These are phyloP conservation scores for Temnothorax unifasciatus DNA, from an alignment of 2,888 invertebrate genomes.

Conservation along the genomic window DNA sequence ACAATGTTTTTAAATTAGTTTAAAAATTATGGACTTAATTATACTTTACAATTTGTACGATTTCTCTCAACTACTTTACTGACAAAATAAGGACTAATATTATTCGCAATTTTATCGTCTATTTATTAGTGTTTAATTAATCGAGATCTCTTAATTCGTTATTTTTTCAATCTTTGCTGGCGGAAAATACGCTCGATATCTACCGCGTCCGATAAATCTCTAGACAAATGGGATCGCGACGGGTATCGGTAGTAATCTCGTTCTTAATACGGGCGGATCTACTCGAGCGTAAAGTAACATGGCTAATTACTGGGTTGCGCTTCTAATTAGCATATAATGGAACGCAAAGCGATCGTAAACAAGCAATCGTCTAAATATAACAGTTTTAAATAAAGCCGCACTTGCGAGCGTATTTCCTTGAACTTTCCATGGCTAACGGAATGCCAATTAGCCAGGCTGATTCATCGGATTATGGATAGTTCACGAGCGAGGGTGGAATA, in stretches of 20 bases:
- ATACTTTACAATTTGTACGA: not conserved
- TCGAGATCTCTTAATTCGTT: not conserved
- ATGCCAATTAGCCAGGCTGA: conserved; percentile 62
- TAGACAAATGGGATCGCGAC: not conserved
- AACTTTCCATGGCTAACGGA: conserved; percentile 69
- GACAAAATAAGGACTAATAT: not conserved
- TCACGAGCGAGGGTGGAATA: conserved; percentile 18
- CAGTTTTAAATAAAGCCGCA: conserved; percentile 51
- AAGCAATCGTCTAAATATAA: conserved; percentile 60
- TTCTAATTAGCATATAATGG: conserved; percentile 69
- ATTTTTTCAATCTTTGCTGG: not conserved
- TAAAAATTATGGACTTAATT: not conserved
- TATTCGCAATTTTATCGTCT: not conserved
- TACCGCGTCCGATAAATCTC: not conserved
- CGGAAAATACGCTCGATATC: not conserved
- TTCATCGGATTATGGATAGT: conserved; percentile 53
- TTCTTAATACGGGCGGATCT: conserved; percentile 59
- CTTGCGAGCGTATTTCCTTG: conserved; percentile 62
- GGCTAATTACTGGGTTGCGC: conserved; percentile 34
- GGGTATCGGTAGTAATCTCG: conserved; percentile 45
- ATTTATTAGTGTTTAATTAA: conserved; percentile 5
- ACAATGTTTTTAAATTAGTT: not conserved
- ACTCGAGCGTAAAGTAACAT: conserved; percentile 65
- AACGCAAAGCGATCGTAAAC: conserved; percentile 50
- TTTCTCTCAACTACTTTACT: not conserved